Evolutionary conservation across 1,140 invertebrate species (phyloP).

Genomic region (Melitaea cinxia): DNA sequence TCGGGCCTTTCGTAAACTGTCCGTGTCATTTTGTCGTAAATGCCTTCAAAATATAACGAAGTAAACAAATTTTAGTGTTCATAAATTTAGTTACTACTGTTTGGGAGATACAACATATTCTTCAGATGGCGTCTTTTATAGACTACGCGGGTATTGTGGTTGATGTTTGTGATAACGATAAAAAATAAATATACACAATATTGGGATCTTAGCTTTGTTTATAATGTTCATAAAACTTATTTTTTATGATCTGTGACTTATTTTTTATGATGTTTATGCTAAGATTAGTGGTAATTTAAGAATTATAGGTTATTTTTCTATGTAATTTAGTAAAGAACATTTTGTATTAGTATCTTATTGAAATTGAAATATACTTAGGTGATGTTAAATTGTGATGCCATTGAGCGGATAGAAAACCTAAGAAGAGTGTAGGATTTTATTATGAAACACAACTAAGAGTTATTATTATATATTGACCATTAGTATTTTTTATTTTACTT

Average conservation of each 20-base stretch:
- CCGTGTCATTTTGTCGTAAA: conserved; percentile 19
- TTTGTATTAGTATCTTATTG: too few species aligned
- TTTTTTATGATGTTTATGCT: background rate
- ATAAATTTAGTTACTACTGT: conserved; percentile 13
- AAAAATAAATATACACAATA: background rate
- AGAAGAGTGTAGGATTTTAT: too few species aligned
- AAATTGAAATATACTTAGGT: too few species aligned
- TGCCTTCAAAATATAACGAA: conserved; percentile 13
- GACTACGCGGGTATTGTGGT: background rate
- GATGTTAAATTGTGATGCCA: too few species aligned
- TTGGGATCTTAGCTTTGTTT: background rate
- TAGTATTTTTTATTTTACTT: background rate
- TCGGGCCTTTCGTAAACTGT: conserved; percentile 11
- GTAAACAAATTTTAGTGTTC: conserved; percentile 19
- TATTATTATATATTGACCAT: too few species aligned
- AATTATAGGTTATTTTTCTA: too few species aligned
- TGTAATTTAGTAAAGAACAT: too few species aligned
- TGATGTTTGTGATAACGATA: conserved; percentile 1
- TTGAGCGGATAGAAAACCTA: too few species aligned
- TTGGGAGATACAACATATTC: background rate
- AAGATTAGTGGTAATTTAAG: too few species aligned
- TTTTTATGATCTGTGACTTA: background rate
- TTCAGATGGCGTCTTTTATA: background rate
- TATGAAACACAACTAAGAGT: too few species aligned
- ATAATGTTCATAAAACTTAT: background rate